Evolutionary conservation across 1,140 invertebrate genomes (phyloP).

Genomic region (Drosophila willistoni): DNA sequence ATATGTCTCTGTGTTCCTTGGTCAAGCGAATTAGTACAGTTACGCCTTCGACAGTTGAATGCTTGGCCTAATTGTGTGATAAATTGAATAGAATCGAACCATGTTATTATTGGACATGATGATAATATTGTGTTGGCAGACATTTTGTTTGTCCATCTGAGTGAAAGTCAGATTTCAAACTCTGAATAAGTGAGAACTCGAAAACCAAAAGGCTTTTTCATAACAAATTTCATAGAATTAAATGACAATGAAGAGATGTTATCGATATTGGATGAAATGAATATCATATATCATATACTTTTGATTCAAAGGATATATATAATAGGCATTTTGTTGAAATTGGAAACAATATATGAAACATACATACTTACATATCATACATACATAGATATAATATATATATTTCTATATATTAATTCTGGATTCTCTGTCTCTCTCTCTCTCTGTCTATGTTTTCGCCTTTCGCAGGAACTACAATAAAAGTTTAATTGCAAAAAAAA

Average conservation of each 20-base stretch:
- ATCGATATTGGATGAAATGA: too few species aligned
- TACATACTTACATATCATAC: too few species aligned
- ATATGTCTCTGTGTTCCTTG: neutral
- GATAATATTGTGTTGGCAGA: neutral
- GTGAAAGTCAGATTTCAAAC: too few species aligned
- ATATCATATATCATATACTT: too few species aligned
- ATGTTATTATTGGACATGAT: conserved; percentile 1
- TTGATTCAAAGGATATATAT: too few species aligned
- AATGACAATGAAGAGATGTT: too few species aligned
- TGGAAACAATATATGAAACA: too few species aligned
- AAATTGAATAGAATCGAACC: conserved; percentile 7
- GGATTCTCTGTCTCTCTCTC: conserved; percentile 7
- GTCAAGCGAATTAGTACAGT: conserved; percentile 11
- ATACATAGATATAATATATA: too few species aligned
- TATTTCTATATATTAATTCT: conserved; percentile 8
- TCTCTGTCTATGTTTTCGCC: neutral
- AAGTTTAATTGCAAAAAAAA: conserved; percentile 33
- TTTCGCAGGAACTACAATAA: conserved; percentile 31
- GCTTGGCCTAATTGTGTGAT: conserved; percentile 9
- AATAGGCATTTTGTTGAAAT: too few species aligned
- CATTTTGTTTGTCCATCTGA: neutral
- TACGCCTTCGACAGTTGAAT: conserved; percentile 1
- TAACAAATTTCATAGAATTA: too few species aligned
- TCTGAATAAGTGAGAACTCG: too few species aligned
- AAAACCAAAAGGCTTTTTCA: too few species aligned